phyloP scores from a whole-genome alignment of 2,888 invertebrate genomes.

The Pardosa pseudoannulata region DNA sequence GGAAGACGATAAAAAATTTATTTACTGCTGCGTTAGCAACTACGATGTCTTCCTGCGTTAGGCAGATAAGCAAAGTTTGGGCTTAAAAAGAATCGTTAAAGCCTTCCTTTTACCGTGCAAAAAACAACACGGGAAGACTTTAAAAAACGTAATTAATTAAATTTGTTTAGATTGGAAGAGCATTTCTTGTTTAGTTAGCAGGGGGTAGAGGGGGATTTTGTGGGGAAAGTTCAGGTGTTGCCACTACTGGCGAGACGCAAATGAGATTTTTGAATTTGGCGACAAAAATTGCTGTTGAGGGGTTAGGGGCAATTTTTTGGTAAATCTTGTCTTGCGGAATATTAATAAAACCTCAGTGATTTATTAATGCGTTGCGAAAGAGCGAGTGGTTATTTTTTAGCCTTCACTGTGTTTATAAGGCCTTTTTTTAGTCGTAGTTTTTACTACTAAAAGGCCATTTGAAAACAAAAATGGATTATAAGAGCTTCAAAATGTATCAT shows the following conservation, averaged over 20 bases:
- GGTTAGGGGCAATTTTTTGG: too few relatives aligned
- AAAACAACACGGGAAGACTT: neutral
- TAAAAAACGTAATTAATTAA: slow-evolving; percentile 70
- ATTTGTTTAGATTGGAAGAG: slow-evolving; percentile 62
- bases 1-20: slow-evolving; percentile 66
- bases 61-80: slow-evolving; percentile 63
- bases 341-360: too few relatives aligned
- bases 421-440: too few relatives aligned
- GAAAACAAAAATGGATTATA: too few relatives aligned
- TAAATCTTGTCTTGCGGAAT: too few relatives aligned
- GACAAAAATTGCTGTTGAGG: slow-evolving; percentile 2
- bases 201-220: neutral
- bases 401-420: too few relatives aligned
- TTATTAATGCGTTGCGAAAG: too few relatives aligned
- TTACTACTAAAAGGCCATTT: too few relatives aligned
- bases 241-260: neutral
- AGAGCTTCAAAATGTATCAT: too few relatives aligned
- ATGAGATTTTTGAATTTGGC: neutral
- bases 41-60: slow-evolving; percentile 51
- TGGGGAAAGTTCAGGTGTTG: neutral
- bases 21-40: slow-evolving; percentile 61
- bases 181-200: neutral
- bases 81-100: slow-evolving; percentile 68
- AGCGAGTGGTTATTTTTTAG: too few relatives aligned
- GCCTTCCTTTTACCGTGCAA: slow-evolving; percentile 10